Percentiles rank a stretch among this genome's conserved stretches.
These are phyloP conservation scores for Sakesphorus luctuosus DNA, from an alignment of 2,113 vertebrate genomes.

Conservation along the genomic window DNA sequence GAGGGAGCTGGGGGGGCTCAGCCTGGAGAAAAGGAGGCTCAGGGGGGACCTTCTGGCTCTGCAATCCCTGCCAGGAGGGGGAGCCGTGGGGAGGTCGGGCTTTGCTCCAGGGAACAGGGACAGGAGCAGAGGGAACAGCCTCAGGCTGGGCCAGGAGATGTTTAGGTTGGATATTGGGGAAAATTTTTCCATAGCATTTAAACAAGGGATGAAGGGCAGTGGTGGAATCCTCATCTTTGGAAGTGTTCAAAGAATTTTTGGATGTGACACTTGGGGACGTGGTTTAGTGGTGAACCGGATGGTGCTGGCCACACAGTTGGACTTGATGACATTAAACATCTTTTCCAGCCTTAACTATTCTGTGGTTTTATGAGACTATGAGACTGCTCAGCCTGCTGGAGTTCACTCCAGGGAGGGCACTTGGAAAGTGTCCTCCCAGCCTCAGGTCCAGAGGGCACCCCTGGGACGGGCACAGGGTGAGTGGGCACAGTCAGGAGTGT, in stretches of 20 bases:
- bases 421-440: no score
- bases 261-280: neutral
- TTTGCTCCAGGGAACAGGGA: neutral
- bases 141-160: neutral
- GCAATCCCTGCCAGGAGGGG: neutral
- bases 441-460: neutral
- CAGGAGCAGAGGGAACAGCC: neutral
- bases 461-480: neutral
- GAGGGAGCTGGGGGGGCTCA: neutral
- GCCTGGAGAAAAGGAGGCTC: neutral
- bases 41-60: neutral
- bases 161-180: accelerated
- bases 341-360: neutral
- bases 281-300: neutral
- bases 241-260: neutral
- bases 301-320: neutral
- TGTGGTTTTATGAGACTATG: no score
- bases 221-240: neutral
- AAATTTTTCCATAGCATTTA: accelerated
- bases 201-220: neutral
- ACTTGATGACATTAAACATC: neutral
- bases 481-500: neutral
- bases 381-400: neutral
- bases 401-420: neutral
- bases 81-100: neutral